phyloP scores from a whole-genome alignment of 1,140 invertebrate genomes.

The Dendrolimus kikuchii region DNA sequence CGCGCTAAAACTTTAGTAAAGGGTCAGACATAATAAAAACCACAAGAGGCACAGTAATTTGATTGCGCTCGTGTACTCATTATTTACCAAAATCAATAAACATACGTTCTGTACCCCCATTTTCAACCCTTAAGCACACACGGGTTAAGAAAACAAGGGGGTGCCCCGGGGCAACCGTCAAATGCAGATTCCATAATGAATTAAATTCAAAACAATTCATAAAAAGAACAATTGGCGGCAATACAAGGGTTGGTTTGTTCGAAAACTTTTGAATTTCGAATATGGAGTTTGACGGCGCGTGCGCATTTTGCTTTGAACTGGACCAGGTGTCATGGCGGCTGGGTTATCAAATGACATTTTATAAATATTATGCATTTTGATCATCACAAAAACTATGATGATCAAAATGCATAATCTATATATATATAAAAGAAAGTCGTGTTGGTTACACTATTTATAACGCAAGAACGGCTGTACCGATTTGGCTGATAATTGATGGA shows the following conservation, averaged over 20 bases:
- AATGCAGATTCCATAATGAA: constrained; percentile 15
- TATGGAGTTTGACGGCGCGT: background rate
- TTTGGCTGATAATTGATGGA: no score
- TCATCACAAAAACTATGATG: no score
- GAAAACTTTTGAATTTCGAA: constrained; percentile 12
- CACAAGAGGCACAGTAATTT: background rate
- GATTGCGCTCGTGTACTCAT: constrained; percentile 8
- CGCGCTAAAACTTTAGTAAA: constrained; percentile 3
- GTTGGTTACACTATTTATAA: no score
- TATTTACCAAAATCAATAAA: constrained; percentile 19
- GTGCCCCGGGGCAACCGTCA: constrained; percentile 15
- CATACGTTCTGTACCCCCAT: constrained; percentile 5
- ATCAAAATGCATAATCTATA: no score
- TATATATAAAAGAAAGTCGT: no score
- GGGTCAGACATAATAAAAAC: constrained; percentile 1
- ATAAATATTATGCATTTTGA: background rate
- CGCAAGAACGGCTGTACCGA: no score
- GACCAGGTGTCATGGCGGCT: background rate
- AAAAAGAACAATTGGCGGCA: constrained; percentile 16
- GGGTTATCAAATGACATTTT: constrained; percentile 2
- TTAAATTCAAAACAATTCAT: constrained; percentile 21
- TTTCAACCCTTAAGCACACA: background rate
- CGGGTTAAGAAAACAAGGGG: constrained; percentile 7
- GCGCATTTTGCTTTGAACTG: constrained; percentile 2
- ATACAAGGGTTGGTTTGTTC: constrained; percentile 10